Evolutionary conservation across 2,113 vertebrate species (phyloP), one percentile per base, ranked within the genome.

Genomic region (Nothobranchius kuhntae): DNA sequence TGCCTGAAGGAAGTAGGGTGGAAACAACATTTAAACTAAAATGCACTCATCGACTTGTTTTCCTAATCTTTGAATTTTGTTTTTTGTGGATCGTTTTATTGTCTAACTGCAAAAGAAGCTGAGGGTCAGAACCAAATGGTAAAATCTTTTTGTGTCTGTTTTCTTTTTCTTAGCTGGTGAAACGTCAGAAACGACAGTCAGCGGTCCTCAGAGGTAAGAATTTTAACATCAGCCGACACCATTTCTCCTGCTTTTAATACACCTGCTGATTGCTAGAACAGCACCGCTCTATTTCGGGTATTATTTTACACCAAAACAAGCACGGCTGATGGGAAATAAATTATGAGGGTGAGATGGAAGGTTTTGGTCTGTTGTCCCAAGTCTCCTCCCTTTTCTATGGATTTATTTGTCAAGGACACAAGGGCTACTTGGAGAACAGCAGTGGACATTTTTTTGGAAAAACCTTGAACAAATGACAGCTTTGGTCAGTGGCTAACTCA

Each of bases 171-270:
- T 65, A 90, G 89, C 72, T 86, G 75, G 47, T 13, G 75, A 80
- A 77, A 68, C 74, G 8, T 51, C 26, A 21, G 69, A 45, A 64
- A 30, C 12, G 24, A 8, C 1, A 62, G 63, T 12, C 1, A 61
- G 61, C 56, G 36, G 75, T 51, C 65, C 24, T 58, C 67, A 78
- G 64, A 92, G 86, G 87, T 90, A 86, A 80, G 89, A 45, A 36
- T 57, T 55, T 77, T 42, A 36, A 21, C 71, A 54, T 73, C 59
- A 44, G 44, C 66, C 52, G 0, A 1, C 46, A 53, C 45, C 30
- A 40, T 75, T 68, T 68, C 40, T 53, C 50, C 67, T 61, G 58
- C 72, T 45, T 68, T 69, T 24, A n/a, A 71, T 61, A 59, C 82
- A 78, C 86, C 86, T 78, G 86, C 36, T 65, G 67, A 63, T 53